Evolutionary conservation across 2,113 vertebrate species (phyloP).

Genomic region (Oxygymnocypris stewartii): DNA sequence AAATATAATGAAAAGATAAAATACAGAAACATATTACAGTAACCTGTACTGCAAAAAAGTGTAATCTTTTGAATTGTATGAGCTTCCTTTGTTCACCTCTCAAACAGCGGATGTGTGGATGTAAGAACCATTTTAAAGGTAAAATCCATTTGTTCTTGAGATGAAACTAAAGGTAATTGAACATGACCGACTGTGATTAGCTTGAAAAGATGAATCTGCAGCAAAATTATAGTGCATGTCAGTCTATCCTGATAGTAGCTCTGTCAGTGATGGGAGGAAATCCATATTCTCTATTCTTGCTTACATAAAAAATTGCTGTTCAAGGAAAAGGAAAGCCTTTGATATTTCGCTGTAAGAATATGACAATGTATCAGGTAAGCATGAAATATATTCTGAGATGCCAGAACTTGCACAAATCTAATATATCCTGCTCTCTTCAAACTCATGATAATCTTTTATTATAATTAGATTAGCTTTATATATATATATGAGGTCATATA

Average conservation of each 20-base stretch:
- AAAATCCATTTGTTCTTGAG: conserved; percentile 6
- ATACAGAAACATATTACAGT: background rate
- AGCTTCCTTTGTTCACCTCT: background rate
- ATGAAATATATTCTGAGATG: conserved; percentile 2
- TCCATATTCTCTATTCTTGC: background rate
- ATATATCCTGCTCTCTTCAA: background rate
- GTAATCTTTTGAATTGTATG: background rate
- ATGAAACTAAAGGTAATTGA: conserved; percentile 22
- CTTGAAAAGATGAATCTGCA: conserved; percentile 1
- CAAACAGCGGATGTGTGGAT: background rate
- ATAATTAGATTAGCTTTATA: background rate
- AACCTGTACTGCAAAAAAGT: background rate
- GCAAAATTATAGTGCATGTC: background rate
- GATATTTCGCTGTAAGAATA: background rate
- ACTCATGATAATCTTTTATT: background rate
- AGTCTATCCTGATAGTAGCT: conserved; percentile 2
- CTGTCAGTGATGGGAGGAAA: conserved; percentile 14
- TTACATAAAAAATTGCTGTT: conserved; percentile 8
- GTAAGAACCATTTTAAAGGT: background rate
- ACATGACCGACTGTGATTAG: conserved; percentile 4
- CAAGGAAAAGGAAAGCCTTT: background rate
- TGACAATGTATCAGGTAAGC: background rate
- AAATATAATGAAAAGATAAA: background rate
- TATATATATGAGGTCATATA: background rate
- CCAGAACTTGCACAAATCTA: conserved; percentile 9